A percentile compares a stretch with the other conserved stretches of the same genome.
Conservation (phyloP, 2,888 invertebrate genomes). For the Campopleginae sp. region DNA sequence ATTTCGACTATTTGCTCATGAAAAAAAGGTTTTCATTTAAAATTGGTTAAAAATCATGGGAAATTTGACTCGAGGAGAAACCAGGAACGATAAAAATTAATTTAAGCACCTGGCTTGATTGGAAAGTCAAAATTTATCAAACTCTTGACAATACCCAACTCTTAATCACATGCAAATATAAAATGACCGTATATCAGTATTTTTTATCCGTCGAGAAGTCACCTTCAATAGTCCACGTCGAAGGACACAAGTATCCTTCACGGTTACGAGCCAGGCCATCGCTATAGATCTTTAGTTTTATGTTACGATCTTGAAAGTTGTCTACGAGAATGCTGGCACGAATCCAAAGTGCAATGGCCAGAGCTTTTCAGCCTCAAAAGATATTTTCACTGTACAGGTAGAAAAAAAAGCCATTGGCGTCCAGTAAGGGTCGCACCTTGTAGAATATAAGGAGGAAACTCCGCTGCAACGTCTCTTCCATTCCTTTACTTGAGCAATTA, state of each 20-base stretch:
- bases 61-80: too few species aligned
- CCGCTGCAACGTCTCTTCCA: slow-evolving; percentile 3
- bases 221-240: slow-evolving; percentile 29
- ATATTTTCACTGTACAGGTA: slow-evolving; percentile 31
- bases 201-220: not conserved
- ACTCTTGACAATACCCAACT: too few species aligned
- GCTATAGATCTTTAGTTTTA: slow-evolving; percentile 77
- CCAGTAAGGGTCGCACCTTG: not conserved
- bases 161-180: not conserved
- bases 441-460: not conserved
- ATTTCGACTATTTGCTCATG: not conserved
- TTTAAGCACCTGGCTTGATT: too few species aligned
- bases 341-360: slow-evolving; percentile 68
- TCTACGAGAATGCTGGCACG: slow-evolving; percentile 72
- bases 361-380: slow-evolving; percentile 29
- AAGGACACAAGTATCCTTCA: slow-evolving; percentile 71
- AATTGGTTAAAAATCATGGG: not conserved
- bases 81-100: too few species aligned
- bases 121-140: too few species aligned
- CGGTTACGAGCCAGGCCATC: slow-evolving; percentile 67
- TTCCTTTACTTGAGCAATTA: slow-evolving; percentile 6
- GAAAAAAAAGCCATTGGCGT: slow-evolving; percentile 5
- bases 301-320: slow-evolving; percentile 77
- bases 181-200: not conserved
- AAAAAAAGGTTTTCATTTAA: not conserved